phyloP scores from a whole-genome alignment of 2,888 invertebrate genomes.

The Allolobophora icterica region DNA sequence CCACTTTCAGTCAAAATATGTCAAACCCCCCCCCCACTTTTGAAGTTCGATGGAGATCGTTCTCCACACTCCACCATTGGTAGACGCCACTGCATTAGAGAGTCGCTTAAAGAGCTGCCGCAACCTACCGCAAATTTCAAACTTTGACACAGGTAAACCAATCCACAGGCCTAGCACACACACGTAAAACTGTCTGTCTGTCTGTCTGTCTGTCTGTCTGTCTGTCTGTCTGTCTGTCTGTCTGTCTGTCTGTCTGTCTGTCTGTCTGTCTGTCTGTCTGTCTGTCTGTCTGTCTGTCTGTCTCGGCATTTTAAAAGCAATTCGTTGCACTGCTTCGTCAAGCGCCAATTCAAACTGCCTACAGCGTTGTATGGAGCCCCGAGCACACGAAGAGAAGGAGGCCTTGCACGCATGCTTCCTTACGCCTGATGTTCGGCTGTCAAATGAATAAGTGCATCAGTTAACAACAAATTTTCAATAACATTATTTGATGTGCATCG shows the following conservation, averaged over 20 bases:
- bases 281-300: constrained; percentile 13
- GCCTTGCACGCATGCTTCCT: no score
- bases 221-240: neutral
- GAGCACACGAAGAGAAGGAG: neutral
- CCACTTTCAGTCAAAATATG: no score
- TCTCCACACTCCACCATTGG: no score
- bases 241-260: neutral
- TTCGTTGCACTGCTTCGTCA: neutral
- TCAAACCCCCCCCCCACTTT: no score
- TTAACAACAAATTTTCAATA: neutral
- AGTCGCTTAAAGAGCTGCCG: no score
- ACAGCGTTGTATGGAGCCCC: neutral
- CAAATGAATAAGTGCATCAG: neutral
- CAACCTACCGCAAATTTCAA: no score
- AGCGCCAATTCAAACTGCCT: neutral
- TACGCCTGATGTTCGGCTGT: neutral
- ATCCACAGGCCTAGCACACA: no score
- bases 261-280: neutral
- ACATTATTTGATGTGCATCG: neutral
- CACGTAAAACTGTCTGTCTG: constrained; percentile 21
- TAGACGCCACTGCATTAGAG: no score
- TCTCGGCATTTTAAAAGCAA: constrained; percentile 12
- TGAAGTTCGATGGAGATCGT: no score
- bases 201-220: constrained; percentile 37
- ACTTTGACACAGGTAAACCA: no score